Evolutionary conservation across 2,888 invertebrate genomes (phyloP), one percentile per base, ranked within the genome.

Genomic region (Gastrophysa polygoni): DNA sequence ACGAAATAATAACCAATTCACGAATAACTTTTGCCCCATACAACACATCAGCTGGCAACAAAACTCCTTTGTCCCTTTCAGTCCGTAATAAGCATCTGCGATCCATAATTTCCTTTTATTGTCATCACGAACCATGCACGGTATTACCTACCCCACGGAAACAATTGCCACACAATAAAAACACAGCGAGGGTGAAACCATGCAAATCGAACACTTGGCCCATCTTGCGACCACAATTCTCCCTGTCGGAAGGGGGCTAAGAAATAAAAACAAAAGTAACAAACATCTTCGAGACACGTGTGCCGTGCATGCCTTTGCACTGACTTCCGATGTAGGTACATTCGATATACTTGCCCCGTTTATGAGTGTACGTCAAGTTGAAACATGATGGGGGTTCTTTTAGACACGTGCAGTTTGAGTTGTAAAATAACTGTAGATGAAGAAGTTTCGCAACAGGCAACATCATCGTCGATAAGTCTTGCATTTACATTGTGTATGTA

Each of bases 181-280:
- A 63, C 50, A 64, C 43, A 61, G 58, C 50, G 34, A 51, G 63
- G 65, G 61, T 63, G 65, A 59, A 67, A 65, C 66, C 66, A 63
- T 61, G 64, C 63, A 68, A 65, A 68, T 63, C 58, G 61, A 59
- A 68, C 65, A 66, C 58, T 67, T 61, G 62, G 61, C 50, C 43
- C 55, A 24, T 58, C 51, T 61, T 60, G 58, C 52, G 59, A 61
- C 61, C 48, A 57, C 47, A 51, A 59, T 57, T 56, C 34, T 58
- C 58, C 7, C 38, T 48, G 49, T 52, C 57, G 66, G 66, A 66
- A 63, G 61, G 50, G 49, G 61, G 44, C 38, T 48, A 51, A 57
- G 29, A 38, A 38, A 38, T 38, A 38, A 57, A 58, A 61, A 64
- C 24, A 56, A 63, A 32, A 57, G 49, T 34, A 24, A 24, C 24